These are phyloP conservation scores for Salvelinus alpinus DNA, from an alignment of 2,113 vertebrate species.

Conservation along the genomic window DNA sequence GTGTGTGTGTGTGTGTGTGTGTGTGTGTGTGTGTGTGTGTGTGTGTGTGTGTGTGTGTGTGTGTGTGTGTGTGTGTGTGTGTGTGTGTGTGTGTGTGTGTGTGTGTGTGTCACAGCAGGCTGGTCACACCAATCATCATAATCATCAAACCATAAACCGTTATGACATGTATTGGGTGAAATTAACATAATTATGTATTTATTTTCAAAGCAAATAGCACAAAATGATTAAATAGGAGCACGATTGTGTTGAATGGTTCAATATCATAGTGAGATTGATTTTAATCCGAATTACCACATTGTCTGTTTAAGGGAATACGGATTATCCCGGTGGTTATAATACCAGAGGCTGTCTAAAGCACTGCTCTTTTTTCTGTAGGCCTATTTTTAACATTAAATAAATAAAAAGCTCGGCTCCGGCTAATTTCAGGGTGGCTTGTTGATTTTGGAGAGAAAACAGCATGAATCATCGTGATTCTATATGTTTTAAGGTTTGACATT, in stretches of 20 bases:
- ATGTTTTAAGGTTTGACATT: slow-evolving; percentile 42
- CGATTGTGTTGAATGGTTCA: background rate
- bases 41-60: background rate
- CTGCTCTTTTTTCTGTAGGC: slow-evolving; percentile 3
- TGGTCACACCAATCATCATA: background rate
- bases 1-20: background rate
- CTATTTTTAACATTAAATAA: slow-evolving; percentile 13
- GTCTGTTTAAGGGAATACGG: slow-evolving; percentile 5
- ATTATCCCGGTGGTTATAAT: slow-evolving; percentile 26
- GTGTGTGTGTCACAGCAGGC: background rate
- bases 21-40: background rate
- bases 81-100: slow-evolving; percentile 8
- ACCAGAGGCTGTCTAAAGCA: slow-evolving; percentile 7
- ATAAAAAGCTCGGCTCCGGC: slow-evolving; percentile 5
- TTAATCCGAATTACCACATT: slow-evolving; percentile 19
- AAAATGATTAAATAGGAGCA: background rate
- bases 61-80: background rate
- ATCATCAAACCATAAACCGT: background rate
- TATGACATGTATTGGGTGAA: background rate
- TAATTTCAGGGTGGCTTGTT: slow-evolving; percentile 40
- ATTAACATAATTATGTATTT: background rate
- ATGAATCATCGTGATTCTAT: slow-evolving; percentile 34
- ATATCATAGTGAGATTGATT: background rate
- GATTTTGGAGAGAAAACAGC: slow-evolving; percentile 32
- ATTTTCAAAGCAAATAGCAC: background rate